Evolutionary conservation across 2,888 invertebrate species (phyloP), one percentile per base, ranked within the genome.

Genomic region (Pristionchus arcanus): DNA sequence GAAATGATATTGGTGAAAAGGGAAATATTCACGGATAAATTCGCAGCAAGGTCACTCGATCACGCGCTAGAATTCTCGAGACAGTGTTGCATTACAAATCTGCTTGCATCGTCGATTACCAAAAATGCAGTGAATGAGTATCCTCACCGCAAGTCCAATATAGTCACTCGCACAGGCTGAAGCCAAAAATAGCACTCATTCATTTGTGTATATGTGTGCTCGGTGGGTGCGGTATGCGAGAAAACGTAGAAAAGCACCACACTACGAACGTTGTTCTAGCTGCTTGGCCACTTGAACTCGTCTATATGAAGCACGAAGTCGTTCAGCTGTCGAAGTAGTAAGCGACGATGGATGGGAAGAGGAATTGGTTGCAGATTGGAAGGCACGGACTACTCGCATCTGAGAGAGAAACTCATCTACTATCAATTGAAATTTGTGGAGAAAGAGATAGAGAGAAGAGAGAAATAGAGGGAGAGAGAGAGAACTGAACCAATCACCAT

Each of bases 301-400:
- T 42, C 94, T 91, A 89, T 94, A 94, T 28, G 92, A 92, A 77
- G 95, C 94, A 21, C 95, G 93, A 34, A 95, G 92, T 31, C 94
- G 93, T 68, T 94, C 94, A 42, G 94, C 93, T 5, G 94, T 95
- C 37, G 94, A 93, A 25, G 94, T 91, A 28, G 94, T 95, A 90
- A 94, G 91, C 34, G 94, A 94, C 42, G 92, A 93, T 16, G 94
- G 94, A 90, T 94, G 94, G 15, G 94, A 93, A 49, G 92, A 91
- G 84, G 92, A 92, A 90, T 92, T 92, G 89, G 92, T 92, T 28
- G 90, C 91, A 15, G 94, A 92, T 90, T 94, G 95, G 93, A 95
- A 95, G 71, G 95, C 95, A 83, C 93, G 92, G 63, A 95, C 93
- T 16, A 95, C 95, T 34, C 95, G 94, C 92, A 95, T 95, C 95